These are phyloP conservation scores for Sylvilagus floridanus DNA, from an alignment of 2,797 vertebrate species.

Conservation along the genomic window DNA sequence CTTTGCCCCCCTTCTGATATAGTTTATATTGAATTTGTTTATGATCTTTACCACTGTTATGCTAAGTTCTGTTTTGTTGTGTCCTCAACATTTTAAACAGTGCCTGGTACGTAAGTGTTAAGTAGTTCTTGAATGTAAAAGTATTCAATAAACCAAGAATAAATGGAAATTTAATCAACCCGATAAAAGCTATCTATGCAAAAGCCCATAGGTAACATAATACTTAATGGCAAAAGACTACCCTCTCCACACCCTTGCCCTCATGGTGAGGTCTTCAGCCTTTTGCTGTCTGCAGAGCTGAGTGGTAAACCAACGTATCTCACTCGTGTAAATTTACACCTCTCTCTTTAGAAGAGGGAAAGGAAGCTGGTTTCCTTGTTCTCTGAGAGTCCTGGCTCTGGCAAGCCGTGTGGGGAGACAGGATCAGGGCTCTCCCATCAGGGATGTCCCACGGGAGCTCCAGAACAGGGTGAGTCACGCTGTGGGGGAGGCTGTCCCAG, in stretches of 20 bases:
- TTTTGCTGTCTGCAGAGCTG: neutral
- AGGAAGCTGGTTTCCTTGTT: neutral
- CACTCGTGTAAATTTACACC: neutral
- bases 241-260: neutral
- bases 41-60: neutral
- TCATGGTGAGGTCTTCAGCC: neutral
- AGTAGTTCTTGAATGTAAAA: conserved; percentile 37
- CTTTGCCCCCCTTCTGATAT: neutral
- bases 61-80: neutral
- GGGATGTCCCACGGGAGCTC: neutral
- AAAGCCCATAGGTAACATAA: neutral
- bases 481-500: neutral
- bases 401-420: neutral
- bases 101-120: neutral
- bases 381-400: neutral
- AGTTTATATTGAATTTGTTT: neutral
- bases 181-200: neutral
- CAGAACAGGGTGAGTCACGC: neutral
- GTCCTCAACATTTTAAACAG: neutral
- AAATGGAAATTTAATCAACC: neutral
- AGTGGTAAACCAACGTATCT: neutral
- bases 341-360: neutral
- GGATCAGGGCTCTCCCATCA: neutral
- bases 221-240: neutral
- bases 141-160: neutral